Conservation (phyloP, 2,113 vertebrate genomes). For the Amia ocellicauda region DNA sequence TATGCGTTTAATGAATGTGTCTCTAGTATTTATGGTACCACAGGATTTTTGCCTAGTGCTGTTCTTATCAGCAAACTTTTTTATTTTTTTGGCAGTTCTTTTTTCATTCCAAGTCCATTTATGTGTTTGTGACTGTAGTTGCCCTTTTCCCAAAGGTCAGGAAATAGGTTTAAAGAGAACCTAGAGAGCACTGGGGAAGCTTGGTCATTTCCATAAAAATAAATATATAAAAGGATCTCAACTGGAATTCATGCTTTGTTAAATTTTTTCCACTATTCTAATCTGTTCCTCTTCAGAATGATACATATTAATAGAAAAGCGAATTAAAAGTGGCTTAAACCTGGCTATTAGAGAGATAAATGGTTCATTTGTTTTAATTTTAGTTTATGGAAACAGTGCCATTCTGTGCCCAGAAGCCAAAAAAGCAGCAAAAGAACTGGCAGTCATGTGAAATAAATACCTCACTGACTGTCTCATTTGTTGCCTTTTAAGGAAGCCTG, state of each 20-base stretch:
- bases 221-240: neutral
- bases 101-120: too few relatives aligned
- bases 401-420: conserved; percentile 33
- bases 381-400: conserved; percentile 35
- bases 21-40: too few relatives aligned
- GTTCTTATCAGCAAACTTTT: too few relatives aligned
- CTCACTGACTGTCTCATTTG: conserved; percentile 30
- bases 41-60: too few relatives aligned
- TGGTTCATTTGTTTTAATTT: conserved; percentile 35
- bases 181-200: too few relatives aligned
- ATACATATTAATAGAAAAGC: conserved; percentile 18
- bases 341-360: conserved; percentile 30
- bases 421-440: conserved; percentile 16
- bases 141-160: conserved; percentile 6
- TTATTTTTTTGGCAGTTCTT: too few relatives aligned
- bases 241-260: neutral
- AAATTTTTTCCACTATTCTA: neutral
- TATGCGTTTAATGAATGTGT: too few relatives aligned
- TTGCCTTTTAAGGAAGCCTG: conserved; percentile 59
- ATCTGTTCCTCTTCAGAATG: conserved; percentile 10
- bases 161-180: neutral
- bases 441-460: conserved; percentile 39
- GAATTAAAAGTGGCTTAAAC: conserved; percentile 22
- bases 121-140: too few relatives aligned
- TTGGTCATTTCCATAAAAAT: neutral